Base-by-base conservation (phyloP, 2,888 invertebrate genomes). In the Zelleria hepariella region DNA sequence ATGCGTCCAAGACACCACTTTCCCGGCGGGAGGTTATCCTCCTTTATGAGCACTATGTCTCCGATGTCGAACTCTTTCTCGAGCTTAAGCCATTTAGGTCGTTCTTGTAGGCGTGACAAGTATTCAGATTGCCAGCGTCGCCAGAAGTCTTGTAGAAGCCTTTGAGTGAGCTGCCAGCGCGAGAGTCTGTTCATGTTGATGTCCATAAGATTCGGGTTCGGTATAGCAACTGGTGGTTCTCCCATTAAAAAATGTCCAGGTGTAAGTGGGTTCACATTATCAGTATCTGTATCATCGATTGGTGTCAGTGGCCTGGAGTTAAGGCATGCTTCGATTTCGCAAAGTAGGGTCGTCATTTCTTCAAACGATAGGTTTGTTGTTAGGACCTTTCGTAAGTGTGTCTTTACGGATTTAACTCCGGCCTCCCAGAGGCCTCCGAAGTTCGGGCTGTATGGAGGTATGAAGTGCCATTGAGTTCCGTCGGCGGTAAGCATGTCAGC, bases 341-440 rank as follows among this genome's bases (percentile, higher is more conserved):
- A 59, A 3, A 62, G 32, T n/a, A 58, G 15, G 1, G 62, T 64
- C 5, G 58, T 23, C 57, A 60, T 52, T 52, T 64, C 62, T 56
- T 62, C 64, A 57, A 54, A 65, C 1, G 65, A 65, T 2, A 66
- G 59, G n/a, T 58, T 62, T 8, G 23, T 47, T 6, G 42, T 51
- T 2, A 66, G 27, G 5, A 61, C 58, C 59, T 60, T 59, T 48
- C 58, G 64, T n/a, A 68, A 53, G 47, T 67, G 63, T 4, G 59
- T 56, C 59, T 69, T 69, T 0, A 65, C 55, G 2, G 66, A 67
- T 51, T 64, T 64, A 2, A 66, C 63, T 10, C 62, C 65, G 1
- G 65, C 63, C 51, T 68, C 67, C 66, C 66, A 68, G 6, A 68
- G 55, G 2, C 67, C 68, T 23, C 66, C 68, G 52, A 65, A 65